Percentiles rank a stretch among this genome's conserved stretches.
Evolutionary conservation across 2,113 vertebrate species (phyloP).

Genomic region (Columba janthina): DNA sequence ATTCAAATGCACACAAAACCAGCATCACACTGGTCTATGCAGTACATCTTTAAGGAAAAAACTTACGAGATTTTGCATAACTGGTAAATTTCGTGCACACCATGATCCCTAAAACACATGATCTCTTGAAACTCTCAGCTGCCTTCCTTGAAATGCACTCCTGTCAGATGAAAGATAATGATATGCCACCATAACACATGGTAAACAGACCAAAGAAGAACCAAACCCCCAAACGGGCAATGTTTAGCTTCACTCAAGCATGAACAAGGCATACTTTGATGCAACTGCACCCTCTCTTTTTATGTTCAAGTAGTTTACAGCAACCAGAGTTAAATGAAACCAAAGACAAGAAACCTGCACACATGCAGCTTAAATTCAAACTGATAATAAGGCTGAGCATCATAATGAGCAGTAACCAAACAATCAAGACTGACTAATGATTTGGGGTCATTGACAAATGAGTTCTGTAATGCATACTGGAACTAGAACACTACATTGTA

Average conservation of each 20-base stretch:
- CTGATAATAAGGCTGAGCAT: neutral
- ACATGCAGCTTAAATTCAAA: neutral
- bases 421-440: neutral
- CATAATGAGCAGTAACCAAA: neutral
- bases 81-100: neutral
- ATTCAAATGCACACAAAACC: neutral
- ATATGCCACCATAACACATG: neutral
- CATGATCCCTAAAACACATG: neutral
- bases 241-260: neutral
- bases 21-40: neutral
- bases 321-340: neutral
- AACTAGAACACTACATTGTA: neutral
- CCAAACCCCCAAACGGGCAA: rapidly evolving
- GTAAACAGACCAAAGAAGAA: neutral
- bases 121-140: neutral
- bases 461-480: neutral
- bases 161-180: neutral
- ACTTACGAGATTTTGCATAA: neutral
- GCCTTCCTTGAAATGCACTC: neutral
- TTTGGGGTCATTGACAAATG: neutral
- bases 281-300: neutral
- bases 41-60: neutral
- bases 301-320: neutral
- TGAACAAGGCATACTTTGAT: neutral
- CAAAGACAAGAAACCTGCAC: neutral